Conservation (phyloP, 2,113 vertebrate genomes). For the Cairina moschata region DNA sequence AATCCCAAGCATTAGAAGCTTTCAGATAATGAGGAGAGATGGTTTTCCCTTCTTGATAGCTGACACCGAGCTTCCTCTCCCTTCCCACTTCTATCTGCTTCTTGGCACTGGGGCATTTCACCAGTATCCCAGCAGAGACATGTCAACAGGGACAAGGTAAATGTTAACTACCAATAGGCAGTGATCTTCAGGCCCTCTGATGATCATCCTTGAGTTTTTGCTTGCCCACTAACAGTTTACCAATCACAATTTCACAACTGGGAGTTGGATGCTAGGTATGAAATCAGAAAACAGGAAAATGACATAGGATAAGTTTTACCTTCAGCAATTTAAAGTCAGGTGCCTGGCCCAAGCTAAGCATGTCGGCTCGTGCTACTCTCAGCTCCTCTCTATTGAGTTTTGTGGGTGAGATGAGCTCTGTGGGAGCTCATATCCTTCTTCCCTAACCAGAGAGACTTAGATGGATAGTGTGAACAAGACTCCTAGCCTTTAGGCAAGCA, state of each 20-base stretch:
- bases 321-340: rapidly evolving
- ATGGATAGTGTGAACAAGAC: background rate
- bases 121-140: background rate
- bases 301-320: background rate
- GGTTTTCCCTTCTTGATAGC: background rate
- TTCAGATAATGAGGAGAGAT: background rate
- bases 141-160: background rate
- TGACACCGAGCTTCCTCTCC: background rate
- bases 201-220: background rate
- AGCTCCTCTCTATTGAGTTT: background rate
- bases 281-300: background rate
- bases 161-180: background rate
- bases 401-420: background rate
- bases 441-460: background rate
- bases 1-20: background rate
- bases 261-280: background rate
- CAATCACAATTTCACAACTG: background rate
- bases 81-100: background rate
- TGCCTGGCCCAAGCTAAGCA: background rate
- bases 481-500: background rate
- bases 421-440: background rate
- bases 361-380: background rate
- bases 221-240: background rate
- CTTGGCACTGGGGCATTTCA: background rate
- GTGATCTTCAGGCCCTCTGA: background rate